A percentile compares a stretch with the other conserved stretches of the same genome.
These are phyloP conservation scores for Desoria tigrina DNA, from an alignment of 2,888 invertebrate species.

Conservation along the genomic window DNA sequence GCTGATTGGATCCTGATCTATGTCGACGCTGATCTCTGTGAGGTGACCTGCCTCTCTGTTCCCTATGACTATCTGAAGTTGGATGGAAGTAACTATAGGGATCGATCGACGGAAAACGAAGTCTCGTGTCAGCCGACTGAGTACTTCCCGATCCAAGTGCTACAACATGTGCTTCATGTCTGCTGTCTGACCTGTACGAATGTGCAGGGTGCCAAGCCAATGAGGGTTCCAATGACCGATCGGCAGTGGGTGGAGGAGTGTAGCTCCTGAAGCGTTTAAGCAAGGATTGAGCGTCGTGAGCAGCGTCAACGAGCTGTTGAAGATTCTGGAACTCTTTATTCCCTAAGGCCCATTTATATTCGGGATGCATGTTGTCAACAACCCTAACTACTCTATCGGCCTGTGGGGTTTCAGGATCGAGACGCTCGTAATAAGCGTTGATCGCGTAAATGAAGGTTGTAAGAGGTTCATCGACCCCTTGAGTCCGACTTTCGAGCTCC, in stretches of 20 bases:
- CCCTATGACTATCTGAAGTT: neutral
- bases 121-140: neutral
- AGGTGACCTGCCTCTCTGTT: neutral
- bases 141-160: neutral
- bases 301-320: constrained; percentile 8
- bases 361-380: constrained; percentile 15
- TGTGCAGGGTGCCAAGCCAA: neutral
- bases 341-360: constrained; percentile 1
- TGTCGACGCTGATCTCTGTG: neutral
- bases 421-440: constrained; percentile 1
- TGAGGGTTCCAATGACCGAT: neutral
- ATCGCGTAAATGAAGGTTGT: constrained; percentile 14
- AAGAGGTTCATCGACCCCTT: constrained; percentile 10
- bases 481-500: constrained; percentile 14
- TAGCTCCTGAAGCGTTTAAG: neutral
- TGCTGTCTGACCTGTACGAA: neutral
- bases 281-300: constrained; percentile 10
- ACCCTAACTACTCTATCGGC: neutral
- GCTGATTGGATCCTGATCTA: neutral
- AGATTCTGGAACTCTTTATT: constrained; percentile 1
- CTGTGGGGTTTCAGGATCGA: neutral
- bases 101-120: no score
- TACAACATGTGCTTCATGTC: neutral
- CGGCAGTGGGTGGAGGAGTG: neutral
- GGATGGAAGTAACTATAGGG: no score